Evolutionary conservation across 1,140 invertebrate species (phyloP), one percentile per base, ranked within the genome.

Genomic region (Bombus sibiricus): DNA sequence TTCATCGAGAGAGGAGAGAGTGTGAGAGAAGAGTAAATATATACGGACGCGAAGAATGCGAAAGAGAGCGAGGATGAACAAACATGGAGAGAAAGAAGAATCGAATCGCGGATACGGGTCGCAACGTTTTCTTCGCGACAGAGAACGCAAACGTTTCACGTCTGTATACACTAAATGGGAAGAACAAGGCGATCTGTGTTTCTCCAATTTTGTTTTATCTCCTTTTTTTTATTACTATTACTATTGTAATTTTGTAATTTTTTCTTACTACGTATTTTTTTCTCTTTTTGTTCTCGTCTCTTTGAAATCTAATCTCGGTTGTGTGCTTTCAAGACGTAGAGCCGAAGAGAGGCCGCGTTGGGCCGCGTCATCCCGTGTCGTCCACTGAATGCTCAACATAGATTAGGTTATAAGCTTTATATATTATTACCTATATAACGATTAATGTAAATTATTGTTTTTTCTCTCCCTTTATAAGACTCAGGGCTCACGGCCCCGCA

Each of bases 361-460:
- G 88, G 84, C 73, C 86, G 89, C 86, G 88, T 82, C 87, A 90
- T 88, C 89, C 88, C 89, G 12, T 88, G 90, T 92, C 91, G 91
- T 90, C 88, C 85, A 92, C 91, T 88, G 87, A 94, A 94, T 94
- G 93, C 93, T 94, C 93, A 94, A 94, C 87, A 90, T 92, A 94
- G 81, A 89, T 90, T 87, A 89, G 90, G 83, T 88, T 86, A 68
- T 83, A 90, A 92, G 93, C 85, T 90, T 91, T 92, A 92, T 91
- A 88, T 91, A 90, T 93, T 77, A 77, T 93, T 91, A 93, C 62
- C 93, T 92, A 92, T 75, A 71, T 88, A 88, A 86, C 64, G 77
- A 87, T 89, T 90, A 66, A 85, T 91, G 90, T 94, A 94, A 93
- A 94, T 94, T 93, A 93, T 93, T 94, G 83, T 93, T 89, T 89